A percentile compares a stretch with the other conserved stretches of the same genome.
Conservation (phyloP, 2,888 invertebrate genomes). For the Archaeoteleia sp. region DNA sequence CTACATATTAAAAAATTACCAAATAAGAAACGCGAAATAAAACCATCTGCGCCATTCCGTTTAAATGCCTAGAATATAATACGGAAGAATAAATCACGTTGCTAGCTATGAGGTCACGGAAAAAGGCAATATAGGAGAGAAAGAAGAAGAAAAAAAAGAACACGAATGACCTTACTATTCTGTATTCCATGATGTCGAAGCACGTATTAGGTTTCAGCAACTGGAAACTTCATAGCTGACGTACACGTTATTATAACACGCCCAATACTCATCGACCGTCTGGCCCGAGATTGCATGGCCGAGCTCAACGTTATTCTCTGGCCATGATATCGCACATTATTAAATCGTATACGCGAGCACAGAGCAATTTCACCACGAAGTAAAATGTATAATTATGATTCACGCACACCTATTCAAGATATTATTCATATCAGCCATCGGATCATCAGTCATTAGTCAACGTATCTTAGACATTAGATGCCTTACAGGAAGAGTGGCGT, state of each 20-base stretch:
- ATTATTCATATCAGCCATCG: constrained; percentile 34
- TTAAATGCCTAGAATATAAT: constrained; percentile 9
- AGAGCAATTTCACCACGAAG: constrained; percentile 38
- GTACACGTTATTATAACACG: constrained; percentile 50
- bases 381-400: constrained; percentile 48
- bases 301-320: constrained; percentile 36
- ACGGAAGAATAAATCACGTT: constrained; percentile 19
- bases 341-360: constrained; percentile 41
- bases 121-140: constrained; percentile 2
- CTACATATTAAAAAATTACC: neutral
- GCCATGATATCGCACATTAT: constrained; percentile 51
- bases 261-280: constrained; percentile 52
- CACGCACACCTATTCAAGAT: constrained; percentile 27
- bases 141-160: constrained; percentile 11
- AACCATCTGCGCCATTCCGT: neutral
- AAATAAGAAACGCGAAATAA: constrained; percentile 1
- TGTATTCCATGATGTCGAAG: constrained; percentile 30
- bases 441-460: constrained; percentile 33
- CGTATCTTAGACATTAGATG: constrained; percentile 23
- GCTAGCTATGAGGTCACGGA: constrained; percentile 22
- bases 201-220: constrained; percentile 48
- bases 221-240: constrained; percentile 42
- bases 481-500: neutral
- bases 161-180: constrained; percentile 23
- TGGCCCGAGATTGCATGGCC: constrained; percentile 35